These are phyloP conservation scores for Drosophila bunnanda DNA, from an alignment of 2,888 invertebrate species.

Conservation along the genomic window DNA sequence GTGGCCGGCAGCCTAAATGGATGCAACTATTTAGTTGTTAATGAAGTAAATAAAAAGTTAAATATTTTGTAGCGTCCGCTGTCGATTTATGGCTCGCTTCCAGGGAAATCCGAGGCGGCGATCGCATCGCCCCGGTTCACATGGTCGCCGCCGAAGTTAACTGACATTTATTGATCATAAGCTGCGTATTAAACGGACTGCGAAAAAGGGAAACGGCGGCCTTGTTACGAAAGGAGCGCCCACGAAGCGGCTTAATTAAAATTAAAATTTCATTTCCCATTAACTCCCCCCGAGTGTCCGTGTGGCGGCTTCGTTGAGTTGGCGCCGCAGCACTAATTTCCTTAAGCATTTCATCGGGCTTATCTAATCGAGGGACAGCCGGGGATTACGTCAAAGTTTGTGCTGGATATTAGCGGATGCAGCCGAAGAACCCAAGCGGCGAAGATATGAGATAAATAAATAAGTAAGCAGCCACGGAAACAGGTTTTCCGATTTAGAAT, in stretches of 20 bases:
- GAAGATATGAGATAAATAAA: constrained; percentile 76
- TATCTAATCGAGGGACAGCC: constrained; percentile 70
- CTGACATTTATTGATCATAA: constrained; percentile 81
- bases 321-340: constrained; percentile 66
- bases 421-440: background rate
- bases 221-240: constrained; percentile 74
- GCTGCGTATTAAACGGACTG: constrained; percentile 74
- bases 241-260: constrained; percentile 59
- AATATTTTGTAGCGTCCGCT: constrained; percentile 50
- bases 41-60: constrained; percentile 72
- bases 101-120: constrained; percentile 51
- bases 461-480: constrained; percentile 64
- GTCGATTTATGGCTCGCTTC: constrained; percentile 58
- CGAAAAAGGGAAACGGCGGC: constrained; percentile 56
- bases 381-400: constrained; percentile 76
- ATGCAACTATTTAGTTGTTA: constrained; percentile 76
- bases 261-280: constrained; percentile 46
- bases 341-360: constrained; percentile 61
- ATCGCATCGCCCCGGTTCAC: constrained; percentile 38
- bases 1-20: constrained; percentile 45
- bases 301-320: constrained; percentile 20
- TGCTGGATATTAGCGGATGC: constrained; percentile 67
- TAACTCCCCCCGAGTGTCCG: constrained; percentile 18
- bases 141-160: constrained; percentile 56
- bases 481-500: constrained; percentile 65